Percentiles rank a stretch among this genome's conserved stretches.
Conservation (phyloP, 2,888 invertebrate species). For the Syrista parreyssii region DNA sequence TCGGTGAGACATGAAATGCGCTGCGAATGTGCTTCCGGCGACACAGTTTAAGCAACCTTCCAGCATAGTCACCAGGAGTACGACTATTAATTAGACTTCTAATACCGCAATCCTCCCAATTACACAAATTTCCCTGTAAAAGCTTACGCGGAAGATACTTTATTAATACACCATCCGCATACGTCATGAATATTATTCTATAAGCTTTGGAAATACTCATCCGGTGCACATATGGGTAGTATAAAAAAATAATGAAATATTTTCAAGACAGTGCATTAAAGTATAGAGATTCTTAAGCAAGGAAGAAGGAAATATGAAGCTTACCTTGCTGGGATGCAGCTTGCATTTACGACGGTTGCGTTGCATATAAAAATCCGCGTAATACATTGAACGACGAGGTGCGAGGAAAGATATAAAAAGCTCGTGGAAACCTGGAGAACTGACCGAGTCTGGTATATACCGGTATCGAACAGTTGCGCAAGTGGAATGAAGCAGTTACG, state of each 20-base stretch:
- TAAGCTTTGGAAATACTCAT: not conserved
- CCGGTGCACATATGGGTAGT: not conserved
- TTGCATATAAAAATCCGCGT: not conserved
- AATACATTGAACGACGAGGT: not conserved
- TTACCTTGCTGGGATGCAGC: not conserved
- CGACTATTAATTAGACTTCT: constrained; percentile 20
- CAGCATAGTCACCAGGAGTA: constrained; percentile 3
- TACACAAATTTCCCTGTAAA: not conserved
- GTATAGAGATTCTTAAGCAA: not conserved
- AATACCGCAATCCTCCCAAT: constrained; percentile 13
- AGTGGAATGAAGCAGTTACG: not conserved
- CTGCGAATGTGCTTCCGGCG: constrained; percentile 15
- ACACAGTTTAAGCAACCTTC: constrained; percentile 17
- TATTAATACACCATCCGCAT: not conserved
- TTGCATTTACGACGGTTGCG: not conserved
- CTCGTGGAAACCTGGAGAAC: no score
- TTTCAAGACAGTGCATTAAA: not conserved
- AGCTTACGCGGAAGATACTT: not conserved
- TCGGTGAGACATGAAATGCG: constrained; percentile 16
- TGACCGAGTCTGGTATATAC: not conserved
- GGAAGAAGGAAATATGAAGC: not conserved
- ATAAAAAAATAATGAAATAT: not conserved
- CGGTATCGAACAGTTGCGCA: not conserved
- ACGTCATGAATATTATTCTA: not conserved
- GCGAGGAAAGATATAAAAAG: not conserved